Evolutionary conservation across 2,797 vertebrate genomes (phyloP).

Genomic region (Choloepus didactylus): DNA sequence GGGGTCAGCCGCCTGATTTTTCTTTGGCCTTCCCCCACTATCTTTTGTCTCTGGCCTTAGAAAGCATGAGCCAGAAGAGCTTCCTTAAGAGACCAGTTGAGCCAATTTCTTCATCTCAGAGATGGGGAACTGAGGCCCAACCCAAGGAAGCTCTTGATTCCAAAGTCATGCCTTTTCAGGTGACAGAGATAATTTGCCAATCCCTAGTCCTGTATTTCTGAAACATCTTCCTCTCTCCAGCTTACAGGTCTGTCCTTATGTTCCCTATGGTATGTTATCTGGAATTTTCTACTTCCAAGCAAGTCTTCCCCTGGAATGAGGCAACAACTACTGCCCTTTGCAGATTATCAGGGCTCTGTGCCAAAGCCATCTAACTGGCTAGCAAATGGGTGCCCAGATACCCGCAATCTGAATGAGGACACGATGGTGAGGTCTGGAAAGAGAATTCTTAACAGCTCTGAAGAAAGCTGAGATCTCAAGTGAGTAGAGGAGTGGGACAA

Average conservation of each 20-base stretch:
- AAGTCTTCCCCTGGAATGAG: not conserved
- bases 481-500: not conserved
- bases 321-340: too few relatives aligned
- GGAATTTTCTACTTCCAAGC: not conserved
- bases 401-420: not conserved
- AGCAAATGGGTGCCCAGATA: not conserved
- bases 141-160: not conserved
- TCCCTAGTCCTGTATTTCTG: not conserved
- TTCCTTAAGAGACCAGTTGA: not conserved
- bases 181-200: not conserved
- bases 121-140: not conserved
- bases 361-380: not conserved
- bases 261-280: not conserved
- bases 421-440: not conserved
- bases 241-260: not conserved
- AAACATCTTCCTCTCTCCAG: not conserved
- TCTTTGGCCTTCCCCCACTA: not conserved
- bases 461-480: not conserved
- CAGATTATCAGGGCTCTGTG: not conserved
- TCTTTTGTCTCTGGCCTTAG: not conserved
- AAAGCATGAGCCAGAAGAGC: not conserved
- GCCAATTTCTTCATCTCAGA: fast-evolving
- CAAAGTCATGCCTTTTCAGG: not conserved
- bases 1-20: not conserved
- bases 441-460: not conserved